phyloP scores from a whole-genome alignment of 1,140 invertebrate species.

The Aphelenchoides avenae region DNA sequence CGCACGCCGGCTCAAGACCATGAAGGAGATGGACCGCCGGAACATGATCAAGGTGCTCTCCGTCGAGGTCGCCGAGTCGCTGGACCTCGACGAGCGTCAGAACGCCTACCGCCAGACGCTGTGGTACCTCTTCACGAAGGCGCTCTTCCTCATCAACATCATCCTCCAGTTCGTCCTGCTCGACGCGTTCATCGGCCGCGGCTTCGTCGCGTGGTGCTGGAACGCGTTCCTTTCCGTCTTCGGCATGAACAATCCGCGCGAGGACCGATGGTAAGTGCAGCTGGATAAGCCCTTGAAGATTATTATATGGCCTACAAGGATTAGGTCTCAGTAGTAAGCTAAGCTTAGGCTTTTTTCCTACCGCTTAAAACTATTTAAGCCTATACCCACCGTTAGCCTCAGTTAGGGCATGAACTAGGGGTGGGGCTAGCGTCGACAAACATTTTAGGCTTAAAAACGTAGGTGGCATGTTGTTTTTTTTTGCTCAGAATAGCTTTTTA shows the following conservation, averaged over 20 bases:
- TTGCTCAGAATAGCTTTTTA: too few relatives aligned
- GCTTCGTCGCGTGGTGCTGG: conserved; percentile 10
- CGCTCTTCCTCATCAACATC: conserved; percentile 2
- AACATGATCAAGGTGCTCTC: conserved; percentile 4
- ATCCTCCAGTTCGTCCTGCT: conserved; percentile 2
- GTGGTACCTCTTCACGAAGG: conserved; percentile 8
- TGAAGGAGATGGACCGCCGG: neutral
- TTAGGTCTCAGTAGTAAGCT: too few relatives aligned
- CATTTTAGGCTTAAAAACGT: too few relatives aligned
- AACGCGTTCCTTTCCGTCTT: conserved; percentile 3
- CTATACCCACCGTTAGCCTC: too few relatives aligned
- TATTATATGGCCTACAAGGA: too few relatives aligned
- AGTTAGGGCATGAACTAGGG: neutral
- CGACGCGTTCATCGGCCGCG: conserved; percentile 1
- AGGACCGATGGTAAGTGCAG: conserved; percentile 6
- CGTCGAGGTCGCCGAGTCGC: neutral
- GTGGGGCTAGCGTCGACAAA: too few relatives aligned
- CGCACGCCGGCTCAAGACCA: neutral
- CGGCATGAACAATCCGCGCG: neutral
- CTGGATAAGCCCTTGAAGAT: too few relatives aligned
- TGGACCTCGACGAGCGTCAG: conserved; percentile 1
- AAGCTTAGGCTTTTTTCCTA: too few relatives aligned
- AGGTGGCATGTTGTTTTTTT: too few relatives aligned
- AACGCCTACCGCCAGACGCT: conserved; percentile 2
- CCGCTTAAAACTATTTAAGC: too few relatives aligned